These are phyloP conservation scores for Oreotrochilus melanogaster DNA, from an alignment of 2,113 vertebrate species.

Conservation along the genomic window DNA sequence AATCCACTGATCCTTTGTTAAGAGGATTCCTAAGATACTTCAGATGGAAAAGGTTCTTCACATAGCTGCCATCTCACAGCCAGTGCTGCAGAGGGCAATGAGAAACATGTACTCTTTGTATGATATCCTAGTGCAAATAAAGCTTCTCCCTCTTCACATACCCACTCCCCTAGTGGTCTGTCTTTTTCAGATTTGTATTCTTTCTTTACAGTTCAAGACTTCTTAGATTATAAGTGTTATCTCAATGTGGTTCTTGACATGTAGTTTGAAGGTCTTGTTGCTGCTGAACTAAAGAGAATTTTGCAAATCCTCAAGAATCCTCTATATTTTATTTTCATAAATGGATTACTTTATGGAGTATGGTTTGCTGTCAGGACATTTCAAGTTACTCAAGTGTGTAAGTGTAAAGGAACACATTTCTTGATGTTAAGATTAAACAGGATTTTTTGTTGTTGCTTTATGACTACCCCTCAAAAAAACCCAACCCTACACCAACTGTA, in stretches of 20 bases:
- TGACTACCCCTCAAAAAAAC: background rate
- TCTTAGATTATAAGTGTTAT: background rate
- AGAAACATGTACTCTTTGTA: background rate
- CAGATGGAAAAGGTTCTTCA: background rate
- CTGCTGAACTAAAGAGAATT: background rate
- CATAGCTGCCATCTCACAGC: background rate
- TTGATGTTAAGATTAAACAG: background rate
- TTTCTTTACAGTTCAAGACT: background rate
- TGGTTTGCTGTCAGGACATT: background rate
- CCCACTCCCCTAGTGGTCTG: background rate
- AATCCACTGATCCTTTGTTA: conserved; percentile 33
- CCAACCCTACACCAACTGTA: background rate
- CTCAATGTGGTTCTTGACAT: background rate
- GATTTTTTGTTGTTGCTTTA: background rate
- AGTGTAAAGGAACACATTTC: background rate
- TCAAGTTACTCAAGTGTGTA: background rate
- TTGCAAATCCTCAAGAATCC: background rate
- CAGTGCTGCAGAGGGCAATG: background rate
- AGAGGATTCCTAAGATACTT: conserved; percentile 45
- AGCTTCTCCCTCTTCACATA: background rate
- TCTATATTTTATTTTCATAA: background rate
- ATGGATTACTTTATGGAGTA: background rate
- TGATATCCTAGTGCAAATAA: background rate
- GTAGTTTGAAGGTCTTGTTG: background rate
- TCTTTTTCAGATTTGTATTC: background rate